phyloP scores from a whole-genome alignment of 2,888 invertebrate genomes.

The Agrotis exclamationis region DNA sequence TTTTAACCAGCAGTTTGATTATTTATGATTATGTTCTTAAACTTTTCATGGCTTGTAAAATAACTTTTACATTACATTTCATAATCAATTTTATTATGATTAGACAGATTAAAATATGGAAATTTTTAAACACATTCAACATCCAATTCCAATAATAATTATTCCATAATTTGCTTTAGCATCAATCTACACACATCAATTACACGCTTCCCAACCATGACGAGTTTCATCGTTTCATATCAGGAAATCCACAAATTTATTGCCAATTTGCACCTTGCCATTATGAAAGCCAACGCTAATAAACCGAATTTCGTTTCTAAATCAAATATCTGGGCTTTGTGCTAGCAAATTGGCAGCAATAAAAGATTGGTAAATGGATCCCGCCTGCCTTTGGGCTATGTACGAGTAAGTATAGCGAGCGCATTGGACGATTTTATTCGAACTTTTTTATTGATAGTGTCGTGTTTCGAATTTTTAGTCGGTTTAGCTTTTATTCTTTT shows the following conservation, averaged over 20 bases:
- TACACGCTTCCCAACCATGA: conserved; percentile 6
- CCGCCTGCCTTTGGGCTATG: conserved; percentile 44
- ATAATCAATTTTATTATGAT: too few relatives aligned
- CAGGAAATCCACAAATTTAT: conserved; percentile 52
- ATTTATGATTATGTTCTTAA: too few relatives aligned
- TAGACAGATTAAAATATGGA: too few relatives aligned
- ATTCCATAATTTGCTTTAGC: neutral
- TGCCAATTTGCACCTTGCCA: conserved; percentile 55
- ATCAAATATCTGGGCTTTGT: conserved; percentile 72
- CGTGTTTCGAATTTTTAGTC: conserved; percentile 40
- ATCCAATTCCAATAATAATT: neutral
- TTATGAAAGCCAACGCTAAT: conserved; percentile 65
- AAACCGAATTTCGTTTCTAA: conserved; percentile 70
- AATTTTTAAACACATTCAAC: neutral
- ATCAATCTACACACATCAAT: conserved; percentile 22
- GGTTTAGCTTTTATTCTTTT: conserved; percentile 6
- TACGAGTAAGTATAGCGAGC: conserved; percentile 36
- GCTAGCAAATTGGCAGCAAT: conserved; percentile 61
- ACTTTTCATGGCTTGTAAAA: too few relatives aligned
- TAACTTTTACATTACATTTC: too few relatives aligned
- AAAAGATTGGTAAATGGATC: conserved; percentile 64
- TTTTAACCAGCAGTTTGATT: too few relatives aligned
- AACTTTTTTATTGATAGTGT: conserved; percentile 54
- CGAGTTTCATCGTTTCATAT: conserved; percentile 25
- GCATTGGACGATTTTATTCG: conserved; percentile 23